Percentiles rank a stretch among this genome's conserved stretches.
Evolutionary conservation across 2,113 vertebrate genomes (phyloP).

Genomic region (Tichodroma muraria): DNA sequence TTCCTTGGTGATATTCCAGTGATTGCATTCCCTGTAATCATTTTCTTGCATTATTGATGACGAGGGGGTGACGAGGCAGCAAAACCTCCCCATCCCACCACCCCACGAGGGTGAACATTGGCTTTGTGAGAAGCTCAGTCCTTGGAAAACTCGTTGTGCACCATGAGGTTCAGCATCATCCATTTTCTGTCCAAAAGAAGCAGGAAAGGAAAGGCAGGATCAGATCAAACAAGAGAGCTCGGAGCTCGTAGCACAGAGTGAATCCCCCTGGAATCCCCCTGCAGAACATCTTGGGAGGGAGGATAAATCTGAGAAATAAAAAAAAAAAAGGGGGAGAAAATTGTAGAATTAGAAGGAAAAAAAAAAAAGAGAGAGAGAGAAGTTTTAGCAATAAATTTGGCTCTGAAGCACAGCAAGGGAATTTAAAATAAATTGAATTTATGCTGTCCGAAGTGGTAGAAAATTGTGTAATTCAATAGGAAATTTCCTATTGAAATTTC

Average conservation of each 20-base stretch:
- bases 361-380: neutral
- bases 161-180: neutral
- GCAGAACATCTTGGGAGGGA: neutral
- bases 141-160: neutral
- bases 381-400: neutral
- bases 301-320: neutral
- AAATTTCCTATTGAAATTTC: no score
- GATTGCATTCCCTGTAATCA: accelerated
- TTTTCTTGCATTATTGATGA: neutral
- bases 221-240: accelerated
- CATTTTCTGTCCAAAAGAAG: neutral
- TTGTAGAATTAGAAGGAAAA: neutral
- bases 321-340: neutral
- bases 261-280: neutral
- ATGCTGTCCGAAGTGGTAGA: neutral
- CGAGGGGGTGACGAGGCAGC: neutral
- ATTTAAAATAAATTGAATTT: neutral
- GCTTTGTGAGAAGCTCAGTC: neutral
- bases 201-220: neutral
- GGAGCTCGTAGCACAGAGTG: accelerated
- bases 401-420: neutral
- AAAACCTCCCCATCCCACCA: neutral
- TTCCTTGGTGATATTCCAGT: neutral
- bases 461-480: neutral
- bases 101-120: accelerated